phyloP scores from a whole-genome alignment of 2,797 vertebrate species.

The Labeo calbasu region DNA sequence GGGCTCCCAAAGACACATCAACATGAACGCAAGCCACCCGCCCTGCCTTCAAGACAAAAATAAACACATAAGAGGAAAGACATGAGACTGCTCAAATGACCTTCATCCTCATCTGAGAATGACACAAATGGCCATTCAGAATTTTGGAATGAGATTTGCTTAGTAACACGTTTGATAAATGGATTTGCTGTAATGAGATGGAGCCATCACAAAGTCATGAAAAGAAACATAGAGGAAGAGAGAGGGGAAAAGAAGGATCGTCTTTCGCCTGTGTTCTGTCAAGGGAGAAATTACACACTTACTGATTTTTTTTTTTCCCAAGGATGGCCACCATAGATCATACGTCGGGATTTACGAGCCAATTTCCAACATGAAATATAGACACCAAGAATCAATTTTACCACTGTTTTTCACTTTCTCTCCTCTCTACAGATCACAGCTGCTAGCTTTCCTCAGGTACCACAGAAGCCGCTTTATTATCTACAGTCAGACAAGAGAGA shows the following conservation, averaged over 20 bases:
- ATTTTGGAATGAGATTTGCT: constrained; percentile 83
- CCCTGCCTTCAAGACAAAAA: background rate
- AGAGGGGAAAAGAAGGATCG: constrained; percentile 90
- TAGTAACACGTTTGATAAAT: constrained; percentile 89
- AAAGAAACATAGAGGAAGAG: constrained; percentile 76
- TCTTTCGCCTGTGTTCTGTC: constrained; percentile 94
- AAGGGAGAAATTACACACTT: constrained; percentile 99
- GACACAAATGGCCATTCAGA: constrained; percentile 28
- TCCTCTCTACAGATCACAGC: constrained; percentile 68
- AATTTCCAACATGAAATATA: constrained; percentile 99
- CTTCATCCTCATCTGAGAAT: constrained; percentile 30
- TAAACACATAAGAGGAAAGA: constrained; percentile 16
- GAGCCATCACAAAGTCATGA: constrained; percentile 88
- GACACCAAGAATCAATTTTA: constrained; percentile 92
- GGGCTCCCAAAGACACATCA: constrained; percentile 71
- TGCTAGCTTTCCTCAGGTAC: constrained; percentile 42
- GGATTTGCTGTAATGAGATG: constrained; percentile 86
- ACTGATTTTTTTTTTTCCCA: constrained; percentile 95
- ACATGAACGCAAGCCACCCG: constrained; percentile 56
- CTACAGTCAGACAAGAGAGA: constrained; percentile 17
- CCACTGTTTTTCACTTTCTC: constrained; percentile 81
- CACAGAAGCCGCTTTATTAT: background rate
- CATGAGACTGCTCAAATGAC: constrained; percentile 2
- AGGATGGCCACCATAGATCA: constrained; percentile 98
- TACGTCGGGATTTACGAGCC: constrained; percentile 93